A percentile compares a stretch with the other conserved stretches of the same genome.
Conservation (phyloP, 2,113 vertebrate genomes). For the Gnathonemus echidnorhynchus region DNA sequence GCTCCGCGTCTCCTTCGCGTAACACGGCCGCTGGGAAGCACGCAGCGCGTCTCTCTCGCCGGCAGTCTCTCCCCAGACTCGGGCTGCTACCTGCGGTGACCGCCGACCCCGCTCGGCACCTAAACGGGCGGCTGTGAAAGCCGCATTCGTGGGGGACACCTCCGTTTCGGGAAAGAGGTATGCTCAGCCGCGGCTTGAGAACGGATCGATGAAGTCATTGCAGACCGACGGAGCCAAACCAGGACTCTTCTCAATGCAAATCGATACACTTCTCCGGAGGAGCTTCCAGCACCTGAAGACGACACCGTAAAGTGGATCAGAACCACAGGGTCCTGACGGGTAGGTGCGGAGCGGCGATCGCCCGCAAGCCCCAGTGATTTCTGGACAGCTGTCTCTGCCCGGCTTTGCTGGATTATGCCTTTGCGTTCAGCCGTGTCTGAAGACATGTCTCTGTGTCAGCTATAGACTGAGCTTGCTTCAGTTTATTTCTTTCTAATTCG, state of each 20-base stretch:
- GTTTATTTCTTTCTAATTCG: not conserved
- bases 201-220: constrained; percentile 17
- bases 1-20: not conserved
- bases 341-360: not conserved
- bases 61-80: not conserved
- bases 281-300: not conserved
- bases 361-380: not conserved
- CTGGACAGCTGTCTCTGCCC: not conserved
- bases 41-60: not conserved
- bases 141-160: not conserved
- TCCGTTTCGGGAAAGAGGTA: not conserved
- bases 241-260: not conserved
- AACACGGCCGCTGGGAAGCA: not conserved
- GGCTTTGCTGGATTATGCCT: not conserved
- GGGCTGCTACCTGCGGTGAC: not conserved
- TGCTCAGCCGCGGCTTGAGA: not conserved
- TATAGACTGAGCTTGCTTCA: not conserved
- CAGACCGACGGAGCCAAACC: not conserved
- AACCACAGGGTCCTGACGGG: not conserved
- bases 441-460: not conserved
- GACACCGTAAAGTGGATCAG: constrained; percentile 15
- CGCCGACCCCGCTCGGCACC: not conserved
- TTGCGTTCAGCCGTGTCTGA: not conserved
- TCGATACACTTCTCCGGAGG: not conserved
- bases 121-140: not conserved